A percentile compares a stretch with the other conserved stretches of the same genome.
Conservation (phyloP, 2,797 vertebrate species). For the Pempheris klunzingeri region DNA sequence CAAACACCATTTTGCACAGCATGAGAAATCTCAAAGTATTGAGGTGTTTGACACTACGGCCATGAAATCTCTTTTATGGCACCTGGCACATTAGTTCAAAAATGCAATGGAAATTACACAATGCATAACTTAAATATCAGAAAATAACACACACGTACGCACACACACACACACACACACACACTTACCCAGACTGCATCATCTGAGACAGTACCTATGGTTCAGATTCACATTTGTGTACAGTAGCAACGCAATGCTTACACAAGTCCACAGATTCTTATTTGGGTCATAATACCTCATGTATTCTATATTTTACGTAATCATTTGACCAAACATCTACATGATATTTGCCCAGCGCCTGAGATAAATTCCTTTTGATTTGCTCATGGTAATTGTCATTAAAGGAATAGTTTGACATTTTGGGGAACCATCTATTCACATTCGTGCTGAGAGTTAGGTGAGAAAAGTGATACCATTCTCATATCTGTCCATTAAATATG, state of each 20-base stretch:
- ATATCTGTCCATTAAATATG: conserved; percentile 1
- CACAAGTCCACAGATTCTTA: conserved; percentile 12
- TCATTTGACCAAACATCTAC: conserved; percentile 17
- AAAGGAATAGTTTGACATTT: conserved; percentile 10
- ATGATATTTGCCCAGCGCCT: conserved; percentile 6
- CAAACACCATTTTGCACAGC: conserved; percentile 30
- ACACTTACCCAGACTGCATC: conserved; percentile 8
- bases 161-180: background rate
- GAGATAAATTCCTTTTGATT: background rate
- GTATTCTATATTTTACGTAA: conserved; percentile 3
- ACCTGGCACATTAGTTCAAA: conserved; percentile 52
- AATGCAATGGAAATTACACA: conserved; percentile 49
- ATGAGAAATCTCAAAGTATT: conserved; percentile 36
- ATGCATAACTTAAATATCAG: conserved; percentile 69
- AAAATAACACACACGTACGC: conserved; percentile 9
- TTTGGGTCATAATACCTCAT: conserved; percentile 3
- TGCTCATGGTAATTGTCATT: background rate
- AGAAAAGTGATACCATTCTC: background rate
- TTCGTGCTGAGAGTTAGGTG: background rate
- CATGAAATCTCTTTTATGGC: conserved; percentile 46
- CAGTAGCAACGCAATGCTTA: conserved; percentile 41
- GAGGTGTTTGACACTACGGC: conserved; percentile 43
- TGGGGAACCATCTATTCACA: background rate
- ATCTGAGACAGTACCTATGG: conserved; percentile 26
- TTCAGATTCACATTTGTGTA: conserved; percentile 37